Conservation (phyloP, 2,888 invertebrate genomes). For the Drosophila neutralis region DNA sequence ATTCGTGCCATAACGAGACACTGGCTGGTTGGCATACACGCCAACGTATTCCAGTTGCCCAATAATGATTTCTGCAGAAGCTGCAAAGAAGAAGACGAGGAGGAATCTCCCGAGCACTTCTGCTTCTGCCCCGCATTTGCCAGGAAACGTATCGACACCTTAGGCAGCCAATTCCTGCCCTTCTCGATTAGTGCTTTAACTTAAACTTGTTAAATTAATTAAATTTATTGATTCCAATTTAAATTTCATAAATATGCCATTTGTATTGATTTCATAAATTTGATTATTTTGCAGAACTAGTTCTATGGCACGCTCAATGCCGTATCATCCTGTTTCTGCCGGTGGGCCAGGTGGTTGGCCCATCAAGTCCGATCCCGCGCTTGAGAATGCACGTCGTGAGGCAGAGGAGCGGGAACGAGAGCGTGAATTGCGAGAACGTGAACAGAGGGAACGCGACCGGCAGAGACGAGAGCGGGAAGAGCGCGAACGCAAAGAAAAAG, state of each 20-base stretch:
- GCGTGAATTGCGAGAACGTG: constrained; percentile 84
- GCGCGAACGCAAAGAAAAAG: constrained; percentile 85
- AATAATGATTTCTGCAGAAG: no score
- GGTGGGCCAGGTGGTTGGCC: constrained; percentile 86
- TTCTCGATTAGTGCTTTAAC: not conserved
- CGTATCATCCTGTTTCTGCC: constrained; percentile 85
- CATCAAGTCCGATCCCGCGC: constrained; percentile 88
- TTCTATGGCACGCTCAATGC: constrained; percentile 87
- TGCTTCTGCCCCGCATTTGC: not conserved
- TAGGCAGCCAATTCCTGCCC: not conserved
- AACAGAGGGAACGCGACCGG: constrained; percentile 84
- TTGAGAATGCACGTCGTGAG: constrained; percentile 87
- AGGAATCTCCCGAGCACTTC: no score
- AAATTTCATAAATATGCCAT: not conserved
- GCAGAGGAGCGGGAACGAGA: constrained; percentile 86
- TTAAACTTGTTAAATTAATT: not conserved
- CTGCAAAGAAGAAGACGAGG: no score
- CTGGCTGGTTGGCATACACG: no score
- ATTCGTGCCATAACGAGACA: no score
- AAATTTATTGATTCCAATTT: not conserved
- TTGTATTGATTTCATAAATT: not conserved
- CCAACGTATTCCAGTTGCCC: no score
- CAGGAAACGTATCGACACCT: not conserved
- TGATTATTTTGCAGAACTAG: constrained; percentile 55
- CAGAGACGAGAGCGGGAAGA: constrained; percentile 85